phyloP scores from a whole-genome alignment of 2,113 vertebrate genomes.

The Brachirus orientalis region DNA sequence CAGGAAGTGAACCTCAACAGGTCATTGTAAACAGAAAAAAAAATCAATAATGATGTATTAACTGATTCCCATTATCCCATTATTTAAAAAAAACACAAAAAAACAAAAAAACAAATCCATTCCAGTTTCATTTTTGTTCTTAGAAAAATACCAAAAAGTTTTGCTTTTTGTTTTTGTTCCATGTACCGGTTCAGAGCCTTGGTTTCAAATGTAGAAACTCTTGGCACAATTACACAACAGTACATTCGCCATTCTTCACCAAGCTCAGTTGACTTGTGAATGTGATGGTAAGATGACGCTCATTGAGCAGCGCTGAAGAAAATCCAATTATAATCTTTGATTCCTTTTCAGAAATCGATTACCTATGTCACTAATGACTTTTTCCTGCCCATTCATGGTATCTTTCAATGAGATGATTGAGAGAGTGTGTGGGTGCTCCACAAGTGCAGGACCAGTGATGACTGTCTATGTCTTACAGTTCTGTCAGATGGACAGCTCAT shows the following conservation, averaged over 20 bases:
- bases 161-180: no score
- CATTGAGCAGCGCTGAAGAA: constrained; percentile 68
- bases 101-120: no score
- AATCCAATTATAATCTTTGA: constrained; percentile 77
- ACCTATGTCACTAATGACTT: constrained; percentile 76
- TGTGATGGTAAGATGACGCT: constrained; percentile 57
- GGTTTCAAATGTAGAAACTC: constrained; percentile 34
- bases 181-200: no score
- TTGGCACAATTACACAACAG: neutral
- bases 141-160: no score
- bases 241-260: constrained; percentile 32
- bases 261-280: constrained; percentile 61
- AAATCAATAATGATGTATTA: no score
- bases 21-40: no score
- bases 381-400: constrained; percentile 72
- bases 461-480: constrained; percentile 71
- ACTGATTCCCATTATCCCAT: no score
- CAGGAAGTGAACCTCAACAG: no score
- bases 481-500: constrained; percentile 69
- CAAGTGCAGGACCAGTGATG: constrained; percentile 61
- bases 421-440: constrained; percentile 65
- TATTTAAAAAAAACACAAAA: no score
- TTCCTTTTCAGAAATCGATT: constrained; percentile 75
- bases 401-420: constrained; percentile 68
- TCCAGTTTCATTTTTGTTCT: no score